Evolutionary conservation across 2,797 vertebrate species (phyloP), one percentile per base, ranked within the genome.

Genomic region (Hypotaenidia okinawae): DNA sequence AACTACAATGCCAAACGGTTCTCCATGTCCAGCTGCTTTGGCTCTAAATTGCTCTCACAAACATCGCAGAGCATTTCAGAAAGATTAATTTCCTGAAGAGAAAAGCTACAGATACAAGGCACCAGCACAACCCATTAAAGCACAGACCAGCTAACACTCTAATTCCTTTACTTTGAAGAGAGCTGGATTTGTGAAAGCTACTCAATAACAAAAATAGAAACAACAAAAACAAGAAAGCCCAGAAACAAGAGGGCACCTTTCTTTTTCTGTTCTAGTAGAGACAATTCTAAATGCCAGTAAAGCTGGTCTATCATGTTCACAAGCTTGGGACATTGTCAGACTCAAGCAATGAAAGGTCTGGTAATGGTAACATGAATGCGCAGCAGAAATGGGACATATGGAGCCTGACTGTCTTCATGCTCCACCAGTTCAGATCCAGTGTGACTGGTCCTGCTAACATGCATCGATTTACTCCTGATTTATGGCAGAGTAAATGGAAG

Each of bases 131-230:
- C 17, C 77, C 79, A 89, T 24, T 88, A 74, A 94, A 95, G 49
- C 12, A 92, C 95, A 90, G 49, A 55, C 69, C 87, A 74, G 33
- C 55, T 86, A 70, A 86, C 58, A 94, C 49, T 39, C 13, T 81
- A 90, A 93, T 87, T 82, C 61, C 61, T 96, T 88, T 86, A 77
- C 39, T 92, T 97, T 93, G 24, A 91, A 81, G 22, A 92, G 10
- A 84, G 24, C 6, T 82, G 39, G 39, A 55, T 89, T 84, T 82
- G 49, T 95, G 89, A 92, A 84, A 52, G 17, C 9, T 43, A 69
- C 58, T 96, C 84, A 75, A 63, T 76, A 90, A 76, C 30, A 92
- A 82, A 79, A 96, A 87, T 6, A 73, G 88, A 92, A 97, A 94
- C 3, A 93, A 70, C 67, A 8, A 91, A 16, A 57, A 81, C n/a